Evolutionary conservation across 2,113 vertebrate genomes (phyloP).

Genomic region (Bombycilla garrulus): DNA sequence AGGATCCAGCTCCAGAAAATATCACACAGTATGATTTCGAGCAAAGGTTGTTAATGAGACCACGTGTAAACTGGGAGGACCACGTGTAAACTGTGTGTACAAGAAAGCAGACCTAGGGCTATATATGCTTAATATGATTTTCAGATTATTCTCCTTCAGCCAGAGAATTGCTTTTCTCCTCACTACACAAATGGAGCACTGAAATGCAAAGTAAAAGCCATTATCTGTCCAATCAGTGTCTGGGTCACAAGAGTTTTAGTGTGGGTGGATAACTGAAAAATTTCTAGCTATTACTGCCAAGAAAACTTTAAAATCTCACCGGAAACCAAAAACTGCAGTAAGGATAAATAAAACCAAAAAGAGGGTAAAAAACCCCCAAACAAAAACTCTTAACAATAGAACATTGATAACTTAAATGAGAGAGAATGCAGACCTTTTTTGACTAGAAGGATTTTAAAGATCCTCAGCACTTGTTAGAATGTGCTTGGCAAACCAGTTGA

Average conservation of each 20-base stretch:
- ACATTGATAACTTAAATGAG: background rate
- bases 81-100: background rate
- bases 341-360: background rate
- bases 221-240: background rate
- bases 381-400: background rate
- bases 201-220: background rate
- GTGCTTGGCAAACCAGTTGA: background rate
- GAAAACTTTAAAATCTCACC: background rate
- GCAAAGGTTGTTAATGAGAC: background rate
- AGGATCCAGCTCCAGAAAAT: background rate
- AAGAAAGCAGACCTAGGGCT: background rate
- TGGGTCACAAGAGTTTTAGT: background rate
- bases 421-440: background rate
- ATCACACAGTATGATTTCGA: background rate
- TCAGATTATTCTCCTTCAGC: background rate
- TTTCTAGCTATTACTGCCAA: background rate
- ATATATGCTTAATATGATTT: background rate
- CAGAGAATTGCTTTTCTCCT: background rate
- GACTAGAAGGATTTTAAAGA: background rate
- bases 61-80: background rate
- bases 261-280: background rate
- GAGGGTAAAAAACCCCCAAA: background rate
- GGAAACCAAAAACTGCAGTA: background rate
- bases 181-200: background rate
- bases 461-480: background rate